phyloP scores from a whole-genome alignment of 2,888 invertebrate genomes.

The Aspidiotus rigidus region DNA sequence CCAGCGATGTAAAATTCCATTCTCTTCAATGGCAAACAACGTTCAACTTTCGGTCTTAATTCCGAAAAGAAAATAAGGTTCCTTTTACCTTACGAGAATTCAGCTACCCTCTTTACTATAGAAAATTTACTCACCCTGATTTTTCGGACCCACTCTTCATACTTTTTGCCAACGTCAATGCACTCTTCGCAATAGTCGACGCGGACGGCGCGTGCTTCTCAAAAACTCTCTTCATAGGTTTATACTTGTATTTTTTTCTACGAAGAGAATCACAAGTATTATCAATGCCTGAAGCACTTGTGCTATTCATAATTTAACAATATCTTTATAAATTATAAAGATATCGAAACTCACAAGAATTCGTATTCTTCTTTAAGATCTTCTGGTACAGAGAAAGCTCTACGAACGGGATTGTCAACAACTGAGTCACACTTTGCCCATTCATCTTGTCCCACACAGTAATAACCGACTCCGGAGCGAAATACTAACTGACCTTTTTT shows the following conservation, averaged over 20 bases:
- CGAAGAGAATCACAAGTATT: slow-evolving; percentile 35
- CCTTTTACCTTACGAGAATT: no score
- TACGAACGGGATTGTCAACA: slow-evolving; percentile 62
- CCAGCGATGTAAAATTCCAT: slow-evolving; percentile 66
- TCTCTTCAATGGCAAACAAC: slow-evolving; percentile 62
- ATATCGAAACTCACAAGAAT: slow-evolving; percentile 47
- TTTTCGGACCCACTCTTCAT: slow-evolving; percentile 24
- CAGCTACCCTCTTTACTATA: neutral
- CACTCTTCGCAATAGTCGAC: slow-evolving; percentile 35
- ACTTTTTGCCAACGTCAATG: slow-evolving; percentile 15
- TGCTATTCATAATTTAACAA: no score
- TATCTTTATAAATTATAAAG: no score
- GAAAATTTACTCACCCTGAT: slow-evolving; percentile 17
- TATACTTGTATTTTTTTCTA: slow-evolving; percentile 53
- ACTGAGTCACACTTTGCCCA: slow-evolving; percentile 79
- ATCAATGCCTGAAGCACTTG: neutral
- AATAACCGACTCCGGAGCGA: slow-evolving; percentile 63
- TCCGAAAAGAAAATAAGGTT: neutral
- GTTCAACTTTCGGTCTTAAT: slow-evolving; percentile 54
- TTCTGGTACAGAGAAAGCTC: slow-evolving; percentile 58
- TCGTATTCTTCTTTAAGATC: slow-evolving; percentile 49
- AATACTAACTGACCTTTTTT: slow-evolving; percentile 59
- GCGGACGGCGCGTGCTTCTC: slow-evolving; percentile 48
- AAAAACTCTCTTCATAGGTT: slow-evolving; percentile 51
- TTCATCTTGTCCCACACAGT: slow-evolving; percentile 75